Base-by-base conservation (phyloP, 2,113 vertebrate genomes). In the Cheilinus undulatus region DNA sequence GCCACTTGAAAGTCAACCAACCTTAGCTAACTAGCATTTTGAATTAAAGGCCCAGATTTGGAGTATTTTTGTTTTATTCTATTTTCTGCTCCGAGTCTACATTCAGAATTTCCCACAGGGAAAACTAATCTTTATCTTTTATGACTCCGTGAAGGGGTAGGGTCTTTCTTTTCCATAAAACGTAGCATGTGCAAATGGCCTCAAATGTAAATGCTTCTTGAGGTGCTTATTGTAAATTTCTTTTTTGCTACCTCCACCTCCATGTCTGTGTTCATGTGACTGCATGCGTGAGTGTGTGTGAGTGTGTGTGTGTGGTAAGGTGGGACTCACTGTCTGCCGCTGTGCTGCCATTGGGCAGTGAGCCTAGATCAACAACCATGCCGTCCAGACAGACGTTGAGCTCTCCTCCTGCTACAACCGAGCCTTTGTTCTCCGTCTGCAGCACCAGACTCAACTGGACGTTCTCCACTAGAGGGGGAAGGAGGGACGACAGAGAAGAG, bases 391-490 rank as follows among this genome's bases (percentile, higher is more conserved):
- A 96, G 93, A 98, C 90, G 85, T 95, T 97, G 93, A 97, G 95
- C 94, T 98, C 97, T 24, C 96, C 97, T 10, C 95, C 95, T 0
- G 95, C 95, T 86, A 98, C 97, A 96, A 96, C 87, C 32, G 91
- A 92, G 88, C 97, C 96, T 96, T 96, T 97, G 96, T 97, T 97
- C 94, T 98, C 97, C 0, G 94, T 95, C 93, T 99, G 96, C 91
- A 99, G 95, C 91, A 95, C 95, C 92, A 99, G 93, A 92, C 93
- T 96, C 90, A 99, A 94, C 92, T 96, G 96, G 65, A 95, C 94
- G 86, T 97, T 98, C 95, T 97, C 97, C 95, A 97, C 97, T 99
- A 94, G n/a, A 45, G 78, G 76, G 67, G 63, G 38, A 26, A 13
- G 56, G 32, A 49, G 53, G 42, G 38, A 46, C 11, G 0, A 56